Conservation (phyloP, 2,888 invertebrate genomes). For the Tetrapedia diversipes region DNA sequence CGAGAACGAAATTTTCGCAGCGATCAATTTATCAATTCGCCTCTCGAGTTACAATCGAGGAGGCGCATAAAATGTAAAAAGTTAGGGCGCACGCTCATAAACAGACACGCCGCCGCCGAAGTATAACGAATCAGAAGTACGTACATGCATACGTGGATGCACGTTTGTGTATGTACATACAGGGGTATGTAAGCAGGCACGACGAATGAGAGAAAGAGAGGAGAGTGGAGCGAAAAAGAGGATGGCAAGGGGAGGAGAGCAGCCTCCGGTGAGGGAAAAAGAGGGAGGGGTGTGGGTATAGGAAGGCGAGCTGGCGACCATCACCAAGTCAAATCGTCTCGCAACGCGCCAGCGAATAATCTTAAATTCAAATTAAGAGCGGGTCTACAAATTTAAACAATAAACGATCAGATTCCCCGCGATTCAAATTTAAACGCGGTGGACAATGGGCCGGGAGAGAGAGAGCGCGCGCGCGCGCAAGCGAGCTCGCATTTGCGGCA, state of each 20-base stretch:
- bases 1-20: too few relatives aligned
- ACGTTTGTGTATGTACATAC: slow-evolving; percentile 21
- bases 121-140: slow-evolving; percentile 58
- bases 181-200: slow-evolving; percentile 44
- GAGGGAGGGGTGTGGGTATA: slow-evolving; percentile 52
- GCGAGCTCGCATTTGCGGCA: slow-evolving; percentile 68
- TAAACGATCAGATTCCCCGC: slow-evolving; percentile 81
- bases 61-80: slow-evolving; percentile 17
- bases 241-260: slow-evolving; percentile 17
- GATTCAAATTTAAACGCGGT: slow-evolving; percentile 80
- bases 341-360: slow-evolving; percentile 81
- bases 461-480: too few relatives aligned
- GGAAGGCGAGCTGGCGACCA: slow-evolving; percentile 76
- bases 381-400: slow-evolving; percentile 81
- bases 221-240: neutral
- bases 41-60: neutral
- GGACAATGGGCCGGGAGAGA: slow-evolving; percentile 76
- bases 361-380: slow-evolving; percentile 81
- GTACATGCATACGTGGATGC: slow-evolving; percentile 45
- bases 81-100: slow-evolving; percentile 9
- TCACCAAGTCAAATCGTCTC: slow-evolving; percentile 81
- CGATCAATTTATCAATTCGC: slow-evolving; percentile 15
- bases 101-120: slow-evolving; percentile 15
- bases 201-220: slow-evolving; percentile 39
- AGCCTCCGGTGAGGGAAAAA: slow-evolving; percentile 33